Percentiles rank a stretch among this genome's conserved stretches.
Evolutionary conservation across 2,113 vertebrate genomes (phyloP).

Genomic region (Lycaon pictus): DNA sequence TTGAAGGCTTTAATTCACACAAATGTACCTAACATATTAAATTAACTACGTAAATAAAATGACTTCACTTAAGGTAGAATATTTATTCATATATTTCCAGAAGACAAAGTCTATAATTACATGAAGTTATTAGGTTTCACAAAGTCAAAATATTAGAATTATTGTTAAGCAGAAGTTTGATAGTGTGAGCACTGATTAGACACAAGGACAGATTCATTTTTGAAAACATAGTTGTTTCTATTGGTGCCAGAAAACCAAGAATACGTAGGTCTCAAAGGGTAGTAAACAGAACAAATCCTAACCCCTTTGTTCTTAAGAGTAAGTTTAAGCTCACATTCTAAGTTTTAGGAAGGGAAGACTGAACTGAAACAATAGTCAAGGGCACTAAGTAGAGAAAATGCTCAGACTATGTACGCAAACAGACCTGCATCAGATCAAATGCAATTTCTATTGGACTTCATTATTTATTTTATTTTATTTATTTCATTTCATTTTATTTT

Average conservation of each 20-base stretch:
- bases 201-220: not conserved
- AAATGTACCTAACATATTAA: not conserved
- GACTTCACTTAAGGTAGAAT: not conserved
- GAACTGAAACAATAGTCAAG: not conserved
- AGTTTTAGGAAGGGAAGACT: not conserved
- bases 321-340: not conserved
- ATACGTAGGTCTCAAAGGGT: not conserved
- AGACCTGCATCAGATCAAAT: not conserved
- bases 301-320: not conserved
- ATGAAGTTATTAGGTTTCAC: not conserved
- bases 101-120: not conserved
- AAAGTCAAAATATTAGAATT: not conserved
- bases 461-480: not conserved
- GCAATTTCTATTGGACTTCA: not conserved
- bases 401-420: not conserved
- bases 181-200: not conserved
- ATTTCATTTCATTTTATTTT: no score
- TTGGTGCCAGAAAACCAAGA: not conserved
- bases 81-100: not conserved
- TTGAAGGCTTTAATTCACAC: not conserved
- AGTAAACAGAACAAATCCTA: not conserved
- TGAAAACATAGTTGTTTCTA: not conserved
- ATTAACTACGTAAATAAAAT: not conserved
- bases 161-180: not conserved
- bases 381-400: not conserved